phyloP scores from a whole-genome alignment of 2,113 vertebrate species.

The Apeltes quadracus region DNA sequence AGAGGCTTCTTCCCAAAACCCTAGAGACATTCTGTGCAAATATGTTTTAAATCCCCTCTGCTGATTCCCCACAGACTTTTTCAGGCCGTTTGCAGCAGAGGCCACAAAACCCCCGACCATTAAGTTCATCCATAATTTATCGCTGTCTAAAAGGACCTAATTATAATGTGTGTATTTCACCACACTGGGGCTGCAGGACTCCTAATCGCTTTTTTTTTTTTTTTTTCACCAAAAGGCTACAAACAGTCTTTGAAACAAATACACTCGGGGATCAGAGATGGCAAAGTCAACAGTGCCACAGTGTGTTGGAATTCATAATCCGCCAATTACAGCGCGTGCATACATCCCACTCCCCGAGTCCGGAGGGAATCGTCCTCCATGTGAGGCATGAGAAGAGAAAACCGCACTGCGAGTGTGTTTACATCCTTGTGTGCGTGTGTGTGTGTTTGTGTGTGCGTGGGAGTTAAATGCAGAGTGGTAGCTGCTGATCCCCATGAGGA shows the following conservation, averaged over 20 bases:
- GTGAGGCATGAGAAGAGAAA: conserved; percentile 38
- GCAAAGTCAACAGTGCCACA: conserved; percentile 68
- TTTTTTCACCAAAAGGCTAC: conserved; percentile 50
- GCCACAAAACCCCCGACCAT: conserved; percentile 59
- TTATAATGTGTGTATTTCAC: conserved; percentile 60
- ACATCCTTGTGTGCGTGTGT: conserved; percentile 15
- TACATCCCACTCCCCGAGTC: conserved; percentile 56
- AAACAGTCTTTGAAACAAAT: conserved; percentile 71
- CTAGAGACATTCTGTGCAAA: too few relatives aligned
- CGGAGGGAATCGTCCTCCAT: conserved; percentile 60
- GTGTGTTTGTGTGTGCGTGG: conserved; percentile 26
- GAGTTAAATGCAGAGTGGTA: conserved; percentile 17
- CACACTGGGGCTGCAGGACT: conserved; percentile 58
- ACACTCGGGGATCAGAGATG: conserved; percentile 63
- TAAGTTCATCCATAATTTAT: conserved; percentile 71
- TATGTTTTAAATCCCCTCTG: conserved; percentile 11
- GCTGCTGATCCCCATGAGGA: conserved; percentile 36
- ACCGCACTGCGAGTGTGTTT: conserved; percentile 12
- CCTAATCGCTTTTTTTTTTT: conserved; percentile 39
- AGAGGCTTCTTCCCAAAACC: too few relatives aligned
- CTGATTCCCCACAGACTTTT: conserved; percentile 39
- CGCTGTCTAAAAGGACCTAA: conserved; percentile 59
- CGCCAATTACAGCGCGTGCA: conserved; percentile 70
- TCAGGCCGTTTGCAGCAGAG: conserved; percentile 56
- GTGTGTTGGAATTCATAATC: conserved; percentile 74